Evolutionary conservation across 2,113 vertebrate species (phyloP).

Genomic region (Pyxicephalus adspersus): DNA sequence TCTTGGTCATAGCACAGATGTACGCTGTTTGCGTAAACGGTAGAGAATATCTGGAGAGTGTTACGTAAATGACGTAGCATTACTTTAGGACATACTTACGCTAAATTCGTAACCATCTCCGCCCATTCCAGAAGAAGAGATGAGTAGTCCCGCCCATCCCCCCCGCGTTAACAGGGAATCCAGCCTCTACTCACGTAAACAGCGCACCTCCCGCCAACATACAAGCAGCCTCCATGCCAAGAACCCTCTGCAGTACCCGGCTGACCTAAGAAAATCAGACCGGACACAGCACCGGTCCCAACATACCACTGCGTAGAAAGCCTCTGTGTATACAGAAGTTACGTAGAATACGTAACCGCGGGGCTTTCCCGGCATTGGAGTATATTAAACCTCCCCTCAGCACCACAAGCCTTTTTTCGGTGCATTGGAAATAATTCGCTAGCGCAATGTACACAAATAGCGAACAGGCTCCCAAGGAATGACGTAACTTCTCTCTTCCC

Average conservation of each 20-base stretch:
- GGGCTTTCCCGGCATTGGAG: slow-evolving; percentile 20
- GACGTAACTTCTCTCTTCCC: slow-evolving; percentile 20
- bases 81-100: not conserved
- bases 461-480: not conserved
- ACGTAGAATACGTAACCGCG: slow-evolving; percentile 23
- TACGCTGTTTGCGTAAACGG: too few relatives aligned
- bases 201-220: slow-evolving; percentile 36
- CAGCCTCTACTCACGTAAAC: slow-evolving; percentile 9
- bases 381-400: not conserved
- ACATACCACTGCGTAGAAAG: not conserved
- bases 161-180: not conserved
- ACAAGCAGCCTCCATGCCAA: not conserved
- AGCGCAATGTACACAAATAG: not conserved
- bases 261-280: not conserved
- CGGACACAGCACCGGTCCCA: too few relatives aligned
- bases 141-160: not conserved
- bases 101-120: not conserved
- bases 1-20: too few relatives aligned
- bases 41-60: not conserved
- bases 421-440: not conserved
- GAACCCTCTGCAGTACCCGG: not conserved
- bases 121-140: not conserved
- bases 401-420: not conserved
- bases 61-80: slow-evolving; percentile 8
- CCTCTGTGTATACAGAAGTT: not conserved